These are phyloP conservation scores for Campodea augens DNA, from an alignment of 1,140 invertebrate species.

Conservation along the genomic window DNA sequence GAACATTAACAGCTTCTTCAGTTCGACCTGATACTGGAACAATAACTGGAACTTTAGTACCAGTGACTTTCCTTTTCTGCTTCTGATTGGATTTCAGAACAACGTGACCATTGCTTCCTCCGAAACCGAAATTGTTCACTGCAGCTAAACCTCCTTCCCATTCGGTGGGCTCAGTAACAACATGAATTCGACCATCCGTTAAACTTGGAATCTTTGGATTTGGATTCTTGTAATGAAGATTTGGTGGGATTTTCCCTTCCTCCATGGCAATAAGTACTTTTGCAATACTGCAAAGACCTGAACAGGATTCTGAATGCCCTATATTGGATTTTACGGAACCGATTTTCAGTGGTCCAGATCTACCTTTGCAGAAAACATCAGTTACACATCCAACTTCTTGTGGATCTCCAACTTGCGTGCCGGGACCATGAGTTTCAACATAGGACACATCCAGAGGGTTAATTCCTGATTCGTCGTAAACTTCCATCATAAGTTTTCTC, in stretches of 20 bases:
- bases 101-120: constrained; percentile 42
- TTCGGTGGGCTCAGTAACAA: constrained; percentile 38
- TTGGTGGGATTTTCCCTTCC: constrained; percentile 42
- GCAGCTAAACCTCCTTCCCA: constrained; percentile 35
- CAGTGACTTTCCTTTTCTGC: constrained; percentile 18
- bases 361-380: constrained; percentile 49
- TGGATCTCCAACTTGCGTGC: constrained; percentile 40
- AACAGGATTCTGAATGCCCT: constrained; percentile 79
- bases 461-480: constrained; percentile 68
- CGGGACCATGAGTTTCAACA: constrained; percentile 83
- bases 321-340: constrained; percentile 87
- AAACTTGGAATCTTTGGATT: constrained; percentile 45
- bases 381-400: constrained; percentile 73
- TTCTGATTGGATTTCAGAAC: constrained; percentile 37
- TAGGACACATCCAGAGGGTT: constrained; percentile 49
- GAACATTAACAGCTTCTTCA: constrained; percentile 42
- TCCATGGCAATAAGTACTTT: constrained; percentile 47
- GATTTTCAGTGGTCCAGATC: constrained; percentile 47
- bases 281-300: constrained; percentile 42
- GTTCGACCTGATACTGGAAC: constrained; percentile 43
- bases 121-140: constrained; percentile 42
- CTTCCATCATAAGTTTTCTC: constrained; percentile 51
- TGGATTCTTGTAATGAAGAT: constrained; percentile 45
- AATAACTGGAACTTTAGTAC: no score
- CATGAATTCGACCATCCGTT: constrained; percentile 35